These are phyloP conservation scores for Clytia hemisphaerica DNA, from an alignment of 30 jellyfish, hydroid and myxozoan species.

Conservation along the genomic window DNA sequence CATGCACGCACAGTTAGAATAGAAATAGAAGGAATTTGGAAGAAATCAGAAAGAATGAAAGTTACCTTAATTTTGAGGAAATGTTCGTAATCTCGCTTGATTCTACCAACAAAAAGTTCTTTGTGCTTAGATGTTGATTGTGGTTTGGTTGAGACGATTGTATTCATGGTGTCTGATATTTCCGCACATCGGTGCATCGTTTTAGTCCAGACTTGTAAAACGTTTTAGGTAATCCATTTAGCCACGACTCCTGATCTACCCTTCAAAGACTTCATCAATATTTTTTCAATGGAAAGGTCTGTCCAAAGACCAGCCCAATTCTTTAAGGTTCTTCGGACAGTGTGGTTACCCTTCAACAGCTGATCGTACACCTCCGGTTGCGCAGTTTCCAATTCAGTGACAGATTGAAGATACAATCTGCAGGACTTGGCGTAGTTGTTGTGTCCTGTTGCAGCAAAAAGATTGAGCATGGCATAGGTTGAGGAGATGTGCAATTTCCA, in stretches of 20 bases:
- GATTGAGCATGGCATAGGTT: slow-evolving; percentile 7
- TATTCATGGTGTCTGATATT: not conserved
- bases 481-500: slow-evolving; percentile 13
- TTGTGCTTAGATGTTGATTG: slow-evolving; percentile 13
- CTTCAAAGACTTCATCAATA: not conserved
- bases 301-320: slow-evolving; percentile 12
- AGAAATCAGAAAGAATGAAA: too few relatives aligned
- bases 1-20: too few relatives aligned
- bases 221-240: not conserved
- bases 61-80: not conserved
- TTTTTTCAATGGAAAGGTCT: slow-evolving; percentile 1
- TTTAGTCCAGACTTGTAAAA: too few relatives aligned
- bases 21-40: too few relatives aligned
- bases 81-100: not conserved
- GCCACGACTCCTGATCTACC: slow-evolving; percentile 9
- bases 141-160: too few relatives aligned
- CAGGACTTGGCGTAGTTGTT: slow-evolving; percentile 8
- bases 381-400: not conserved
- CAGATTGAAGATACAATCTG: slow-evolving; percentile 9
- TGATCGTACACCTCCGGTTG: not conserved
- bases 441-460: slow-evolving; percentile 41
- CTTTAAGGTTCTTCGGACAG: not conserved
- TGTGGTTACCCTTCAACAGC: slow-evolving; percentile 4
- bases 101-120: not conserved
- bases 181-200: slow-evolving; percentile 14